phyloP scores from a whole-genome alignment of 2,797 vertebrate species.

The Triplophysa yarkandensis region DNA sequence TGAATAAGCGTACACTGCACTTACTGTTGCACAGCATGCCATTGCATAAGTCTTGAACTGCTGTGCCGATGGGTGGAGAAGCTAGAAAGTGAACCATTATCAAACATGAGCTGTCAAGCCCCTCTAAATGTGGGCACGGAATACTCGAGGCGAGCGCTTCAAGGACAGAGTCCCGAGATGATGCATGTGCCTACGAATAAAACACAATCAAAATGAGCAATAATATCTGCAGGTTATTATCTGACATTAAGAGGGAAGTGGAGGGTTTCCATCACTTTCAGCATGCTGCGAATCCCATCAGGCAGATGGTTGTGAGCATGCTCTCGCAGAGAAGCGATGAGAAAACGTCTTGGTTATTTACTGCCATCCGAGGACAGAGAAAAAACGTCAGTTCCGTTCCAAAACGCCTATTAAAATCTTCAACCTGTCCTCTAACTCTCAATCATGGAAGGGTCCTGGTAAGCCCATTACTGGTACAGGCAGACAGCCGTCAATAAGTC shows the following conservation, averaged over 20 bases:
- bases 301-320: slow-evolving; percentile 41
- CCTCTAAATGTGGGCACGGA: slow-evolving; percentile 28
- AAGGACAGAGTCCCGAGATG: slow-evolving; percentile 43
- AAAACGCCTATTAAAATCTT: slow-evolving; percentile 57
- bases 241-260: slow-evolving; percentile 49
- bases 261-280: slow-evolving; percentile 41
- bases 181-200: slow-evolving; percentile 38
- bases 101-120: slow-evolving; percentile 49
- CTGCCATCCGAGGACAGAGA: slow-evolving; percentile 28
- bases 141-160: slow-evolving; percentile 47
- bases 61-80: slow-evolving; percentile 26
- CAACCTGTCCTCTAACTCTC: slow-evolving; percentile 51
- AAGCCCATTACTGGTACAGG: slow-evolving; percentile 66
- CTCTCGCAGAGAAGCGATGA: slow-evolving; percentile 13
- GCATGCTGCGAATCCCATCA: slow-evolving; percentile 44
- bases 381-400: slow-evolving; percentile 44
- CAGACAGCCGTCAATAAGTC: slow-evolving; percentile 61
- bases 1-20: slow-evolving; percentile 2
- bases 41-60: slow-evolving; percentile 28
- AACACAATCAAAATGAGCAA: slow-evolving; percentile 53
- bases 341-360: slow-evolving; percentile 45
- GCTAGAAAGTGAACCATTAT: slow-evolving; percentile 48
- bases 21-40: slow-evolving; percentile 27
- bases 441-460: slow-evolving; percentile 59
- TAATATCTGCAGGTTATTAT: slow-evolving; percentile 57